Conservation (phyloP, 2,797 vertebrate species). For the Trematomus bernacchii region DNA sequence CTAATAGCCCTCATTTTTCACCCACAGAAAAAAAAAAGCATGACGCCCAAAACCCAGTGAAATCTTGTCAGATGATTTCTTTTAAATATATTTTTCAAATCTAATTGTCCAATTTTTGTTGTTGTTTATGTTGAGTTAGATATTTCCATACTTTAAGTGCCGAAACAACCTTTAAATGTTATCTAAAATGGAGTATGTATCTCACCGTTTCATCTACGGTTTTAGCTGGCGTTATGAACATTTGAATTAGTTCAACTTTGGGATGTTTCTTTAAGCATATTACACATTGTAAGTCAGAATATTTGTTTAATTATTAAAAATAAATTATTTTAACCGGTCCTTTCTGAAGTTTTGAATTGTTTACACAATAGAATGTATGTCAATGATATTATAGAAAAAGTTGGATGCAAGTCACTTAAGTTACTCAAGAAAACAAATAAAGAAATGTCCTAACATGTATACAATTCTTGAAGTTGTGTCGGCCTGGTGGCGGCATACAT, state of each 20-base stretch:
- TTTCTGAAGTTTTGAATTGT: neutral
- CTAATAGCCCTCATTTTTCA: neutral
- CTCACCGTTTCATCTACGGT: neutral
- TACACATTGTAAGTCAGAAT: neutral
- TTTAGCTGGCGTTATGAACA: neutral
- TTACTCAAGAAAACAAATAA: neutral
- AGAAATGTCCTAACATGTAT: neutral
- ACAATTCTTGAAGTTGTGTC: neutral
- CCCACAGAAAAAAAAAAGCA: neutral
- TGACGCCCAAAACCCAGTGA: neutral
- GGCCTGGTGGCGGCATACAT: neutral
- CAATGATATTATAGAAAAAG: neutral
- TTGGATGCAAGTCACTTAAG: neutral
- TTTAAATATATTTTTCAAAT: neutral
- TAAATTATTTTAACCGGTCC: no score
- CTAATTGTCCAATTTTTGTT: neutral
- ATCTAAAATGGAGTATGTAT: neutral
- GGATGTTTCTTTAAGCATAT: neutral
- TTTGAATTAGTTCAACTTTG: neutral
- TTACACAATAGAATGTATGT: neutral
- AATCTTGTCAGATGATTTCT: neutral
- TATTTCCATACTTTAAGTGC: neutral
- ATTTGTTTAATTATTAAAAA: no score
- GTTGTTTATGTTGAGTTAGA: neutral
- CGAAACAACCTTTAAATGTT: neutral